Percentiles rank a stretch among this genome's conserved stretches.
Conservation (phyloP, 2,113 vertebrate species). For the Scytalopus superciliaris region DNA sequence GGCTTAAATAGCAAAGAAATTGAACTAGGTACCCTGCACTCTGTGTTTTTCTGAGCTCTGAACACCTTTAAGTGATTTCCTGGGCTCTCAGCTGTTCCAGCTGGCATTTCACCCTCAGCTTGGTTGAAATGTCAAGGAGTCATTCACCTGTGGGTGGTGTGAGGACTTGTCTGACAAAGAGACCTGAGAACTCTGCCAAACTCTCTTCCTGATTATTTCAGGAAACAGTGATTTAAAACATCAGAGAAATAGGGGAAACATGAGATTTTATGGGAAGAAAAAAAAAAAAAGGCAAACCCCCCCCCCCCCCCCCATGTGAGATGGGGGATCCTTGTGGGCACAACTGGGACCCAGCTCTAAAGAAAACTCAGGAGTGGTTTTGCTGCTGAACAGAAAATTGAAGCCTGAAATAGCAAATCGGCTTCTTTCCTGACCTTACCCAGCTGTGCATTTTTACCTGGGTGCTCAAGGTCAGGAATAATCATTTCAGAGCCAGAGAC, state of each 20-base stretch:
- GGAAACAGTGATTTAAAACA: neutral
- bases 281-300: neutral
- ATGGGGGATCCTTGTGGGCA: neutral
- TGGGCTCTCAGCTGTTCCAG: neutral
- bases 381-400: neutral
- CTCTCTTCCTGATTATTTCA: neutral
- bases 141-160: neutral
- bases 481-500: neutral
- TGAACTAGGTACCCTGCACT: rapidly evolving
- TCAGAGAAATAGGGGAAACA: neutral
- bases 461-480: rapidly evolving
- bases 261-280: neutral
- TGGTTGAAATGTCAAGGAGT: neutral
- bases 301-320: too few species aligned
- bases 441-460: neutral
- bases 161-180: neutral
- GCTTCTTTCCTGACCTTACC: neutral
- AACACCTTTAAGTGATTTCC: neutral
- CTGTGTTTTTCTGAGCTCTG: rapidly evolving
- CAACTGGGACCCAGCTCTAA: neutral
- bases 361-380: neutral
- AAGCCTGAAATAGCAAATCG: neutral
- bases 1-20: neutral
- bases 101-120: neutral
- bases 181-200: neutral